Percentiles rank a stretch among this genome's conserved stretches.
These are phyloP conservation scores for Microtus ochrogaster DNA, from an alignment of 2,113 vertebrate genomes.

Conservation along the genomic window DNA sequence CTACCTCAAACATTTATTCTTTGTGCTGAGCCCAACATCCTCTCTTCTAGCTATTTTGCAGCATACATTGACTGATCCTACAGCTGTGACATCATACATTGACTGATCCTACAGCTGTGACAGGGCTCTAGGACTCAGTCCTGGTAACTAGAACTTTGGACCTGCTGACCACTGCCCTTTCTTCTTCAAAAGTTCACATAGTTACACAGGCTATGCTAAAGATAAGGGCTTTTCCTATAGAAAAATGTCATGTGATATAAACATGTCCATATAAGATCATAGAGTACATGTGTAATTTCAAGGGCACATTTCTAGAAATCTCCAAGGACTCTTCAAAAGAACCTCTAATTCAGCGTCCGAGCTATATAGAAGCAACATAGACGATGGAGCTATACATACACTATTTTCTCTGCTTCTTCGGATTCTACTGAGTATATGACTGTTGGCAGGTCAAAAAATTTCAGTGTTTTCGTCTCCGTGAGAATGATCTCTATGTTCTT, in stretches of 20 bases:
- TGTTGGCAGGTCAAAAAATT: constrained; percentile 88
- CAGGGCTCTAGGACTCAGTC: background rate
- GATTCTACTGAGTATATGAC: constrained; percentile 86
- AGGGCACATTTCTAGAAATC: background rate
- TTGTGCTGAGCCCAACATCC: background rate
- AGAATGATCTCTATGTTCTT: constrained; percentile 85
- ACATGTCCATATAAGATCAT: constrained; percentile 3
- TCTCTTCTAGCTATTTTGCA: background rate
- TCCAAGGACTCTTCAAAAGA: background rate
- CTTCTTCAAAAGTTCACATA: background rate
- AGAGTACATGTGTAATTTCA: background rate
- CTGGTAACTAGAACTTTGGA: background rate
- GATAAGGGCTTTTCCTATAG: background rate
- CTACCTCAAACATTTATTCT: background rate
- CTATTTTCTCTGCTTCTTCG: constrained; percentile 85
- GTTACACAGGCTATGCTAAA: constrained; percentile 2
- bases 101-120: background rate
- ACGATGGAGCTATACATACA: constrained; percentile 82
- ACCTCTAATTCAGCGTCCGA: background rate
- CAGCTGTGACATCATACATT: background rate
- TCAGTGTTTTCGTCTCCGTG: constrained; percentile 89
- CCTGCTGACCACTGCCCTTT: background rate
- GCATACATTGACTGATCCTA: background rate
- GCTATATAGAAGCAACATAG: background rate
- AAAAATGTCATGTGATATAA: background rate